These are phyloP conservation scores for Gobius niger DNA, from an alignment of 2,113 vertebrate species.

Conservation along the genomic window DNA sequence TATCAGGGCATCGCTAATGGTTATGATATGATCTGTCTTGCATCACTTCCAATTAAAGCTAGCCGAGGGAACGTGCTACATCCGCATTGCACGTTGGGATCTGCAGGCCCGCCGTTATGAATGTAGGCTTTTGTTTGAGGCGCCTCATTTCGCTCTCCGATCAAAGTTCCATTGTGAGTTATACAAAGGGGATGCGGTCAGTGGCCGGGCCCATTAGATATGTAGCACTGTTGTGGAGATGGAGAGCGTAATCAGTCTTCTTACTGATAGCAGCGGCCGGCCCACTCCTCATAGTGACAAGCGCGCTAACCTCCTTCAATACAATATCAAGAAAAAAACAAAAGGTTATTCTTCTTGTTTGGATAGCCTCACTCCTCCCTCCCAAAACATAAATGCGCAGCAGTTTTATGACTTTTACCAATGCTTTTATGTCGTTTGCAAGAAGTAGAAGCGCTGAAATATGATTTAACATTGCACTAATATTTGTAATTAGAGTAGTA, in stretches of 20 bases:
- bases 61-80: constrained; percentile 52
- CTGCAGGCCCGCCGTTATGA: constrained; percentile 35
- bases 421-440: constrained; percentile 19
- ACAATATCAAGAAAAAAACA: constrained; percentile 49
- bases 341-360: constrained; percentile 51
- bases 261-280: constrained; percentile 64
- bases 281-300: constrained; percentile 56
- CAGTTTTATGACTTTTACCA: constrained; percentile 40
- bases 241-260: constrained; percentile 73
- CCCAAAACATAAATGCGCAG: constrained; percentile 22
- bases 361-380: constrained; percentile 25
- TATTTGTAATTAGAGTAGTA: too few species aligned
- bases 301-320: constrained; percentile 53
- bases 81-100: constrained; percentile 41
- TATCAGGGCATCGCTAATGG: constrained; percentile 76
- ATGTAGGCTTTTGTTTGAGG: constrained; percentile 71
- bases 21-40: constrained; percentile 77
- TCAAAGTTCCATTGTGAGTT: constrained; percentile 72
- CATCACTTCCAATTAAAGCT: constrained; percentile 75
- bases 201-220: constrained; percentile 68
- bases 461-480: too few species aligned
- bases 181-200: constrained; percentile 68
- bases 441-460: too few species aligned
- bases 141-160: constrained; percentile 59
- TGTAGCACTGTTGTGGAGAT: constrained; percentile 59